A percentile compares a stretch with the other conserved stretches of the same genome.
Evolutionary conservation across 2,797 vertebrate genomes (phyloP).

Genomic region (Tympanoctomys barrerae): DNA sequence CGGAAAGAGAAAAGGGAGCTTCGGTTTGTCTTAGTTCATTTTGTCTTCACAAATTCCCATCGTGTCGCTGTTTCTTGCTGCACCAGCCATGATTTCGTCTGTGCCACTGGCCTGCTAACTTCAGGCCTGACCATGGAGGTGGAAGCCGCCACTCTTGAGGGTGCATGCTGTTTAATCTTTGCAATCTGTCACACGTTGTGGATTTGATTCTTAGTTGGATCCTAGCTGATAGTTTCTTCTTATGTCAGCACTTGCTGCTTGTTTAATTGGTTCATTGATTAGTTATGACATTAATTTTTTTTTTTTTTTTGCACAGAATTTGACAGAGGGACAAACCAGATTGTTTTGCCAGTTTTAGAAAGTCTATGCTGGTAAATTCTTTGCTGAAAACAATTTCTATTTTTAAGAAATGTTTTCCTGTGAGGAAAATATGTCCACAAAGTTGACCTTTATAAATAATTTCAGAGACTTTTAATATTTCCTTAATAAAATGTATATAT

Average conservation of each 20-base stretch:
- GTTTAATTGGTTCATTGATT: conserved; percentile 48
- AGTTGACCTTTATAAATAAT: background rate
- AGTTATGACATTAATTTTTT: conserved; percentile 13
- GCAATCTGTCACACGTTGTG: background rate
- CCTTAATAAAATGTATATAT: background rate
- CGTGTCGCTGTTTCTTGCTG: background rate
- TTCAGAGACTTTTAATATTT: conserved; percentile 11
- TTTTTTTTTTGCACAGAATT: background rate
- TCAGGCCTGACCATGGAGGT: background rate
- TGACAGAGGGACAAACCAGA: conserved; percentile 18
- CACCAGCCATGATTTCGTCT: background rate
- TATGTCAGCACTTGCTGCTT: conserved; percentile 11
- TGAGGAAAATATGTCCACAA: conserved; percentile 11
- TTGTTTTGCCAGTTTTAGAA: background rate
- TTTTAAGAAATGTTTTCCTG: conserved; percentile 42
- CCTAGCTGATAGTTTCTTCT: background rate
- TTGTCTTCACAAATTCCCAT: background rate
- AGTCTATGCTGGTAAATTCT: background rate
- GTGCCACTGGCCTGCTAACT: background rate
- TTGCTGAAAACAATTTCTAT: conserved; percentile 31
- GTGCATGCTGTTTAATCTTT: background rate
- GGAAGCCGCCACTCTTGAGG: background rate
- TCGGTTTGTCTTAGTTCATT: background rate
- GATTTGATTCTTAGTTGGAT: conserved; percentile 20
- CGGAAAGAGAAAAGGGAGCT: background rate